Conservation (phyloP, 1,140 invertebrate genomes). For the Zaprionus nigranus region DNA sequence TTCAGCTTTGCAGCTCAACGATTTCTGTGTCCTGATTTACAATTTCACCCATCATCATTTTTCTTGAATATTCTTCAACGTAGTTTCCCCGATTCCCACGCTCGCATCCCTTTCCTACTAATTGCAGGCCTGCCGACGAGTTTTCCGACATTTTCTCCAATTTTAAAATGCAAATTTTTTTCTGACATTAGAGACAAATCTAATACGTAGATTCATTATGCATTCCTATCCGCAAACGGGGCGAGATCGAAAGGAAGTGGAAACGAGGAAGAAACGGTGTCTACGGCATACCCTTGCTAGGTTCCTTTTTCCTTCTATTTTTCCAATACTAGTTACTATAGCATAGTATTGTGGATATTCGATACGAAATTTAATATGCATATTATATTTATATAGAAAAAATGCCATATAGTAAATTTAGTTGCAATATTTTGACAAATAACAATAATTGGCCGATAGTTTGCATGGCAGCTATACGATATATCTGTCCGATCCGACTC, state of each 20-base stretch:
- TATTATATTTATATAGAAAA: too few species aligned
- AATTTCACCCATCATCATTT: constrained; percentile 32
- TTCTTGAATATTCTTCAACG: constrained; percentile 13
- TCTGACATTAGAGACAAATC: not conserved
- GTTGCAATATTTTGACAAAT: too few species aligned
- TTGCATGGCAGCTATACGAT: too few species aligned
- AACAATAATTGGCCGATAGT: too few species aligned
- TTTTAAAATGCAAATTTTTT: not conserved
- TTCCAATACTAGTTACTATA: too few species aligned
- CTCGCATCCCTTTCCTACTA: not conserved
- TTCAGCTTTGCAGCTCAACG: constrained; percentile 15
- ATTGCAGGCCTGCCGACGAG: not conserved
- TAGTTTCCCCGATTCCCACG: not conserved
- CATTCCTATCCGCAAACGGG: not conserved
- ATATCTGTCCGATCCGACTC: too few species aligned
- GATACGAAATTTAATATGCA: too few species aligned
- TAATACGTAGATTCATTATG: not conserved
- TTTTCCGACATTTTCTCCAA: not conserved
- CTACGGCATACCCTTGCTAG: too few species aligned
- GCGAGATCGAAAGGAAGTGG: not conserved
- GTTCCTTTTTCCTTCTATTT: too few species aligned
- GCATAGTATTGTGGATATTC: too few species aligned
- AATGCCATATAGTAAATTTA: too few species aligned
- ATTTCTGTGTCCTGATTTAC: constrained; percentile 32
- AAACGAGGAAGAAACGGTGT: not conserved